Evolutionary conservation across 2,797 vertebrate species (phyloP).

Genomic region (Halcyon badia): DNA sequence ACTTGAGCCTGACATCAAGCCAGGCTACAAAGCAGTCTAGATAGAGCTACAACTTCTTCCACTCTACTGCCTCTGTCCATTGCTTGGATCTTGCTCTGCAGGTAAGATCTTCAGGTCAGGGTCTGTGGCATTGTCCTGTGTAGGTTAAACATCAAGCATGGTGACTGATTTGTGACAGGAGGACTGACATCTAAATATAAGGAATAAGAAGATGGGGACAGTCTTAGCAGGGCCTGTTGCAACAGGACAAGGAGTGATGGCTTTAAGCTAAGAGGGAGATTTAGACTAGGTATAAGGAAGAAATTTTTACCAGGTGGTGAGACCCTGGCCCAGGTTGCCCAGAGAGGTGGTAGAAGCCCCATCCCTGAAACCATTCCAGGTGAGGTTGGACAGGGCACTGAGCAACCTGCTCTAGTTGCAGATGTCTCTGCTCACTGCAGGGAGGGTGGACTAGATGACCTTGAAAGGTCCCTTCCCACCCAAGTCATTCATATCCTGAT

Average conservation of each 20-base stretch:
- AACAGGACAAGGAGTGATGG: too few species aligned
- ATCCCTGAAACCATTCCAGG: too few species aligned
- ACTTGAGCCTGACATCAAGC: neutral
- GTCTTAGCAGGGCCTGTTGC: too few species aligned
- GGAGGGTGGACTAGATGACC: neutral
- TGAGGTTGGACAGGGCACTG: too few species aligned
- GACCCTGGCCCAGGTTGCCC: too few species aligned
- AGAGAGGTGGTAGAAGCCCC: too few species aligned
- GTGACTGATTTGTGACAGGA: neutral
- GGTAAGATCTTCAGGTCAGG: neutral
- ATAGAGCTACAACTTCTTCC: neutral
- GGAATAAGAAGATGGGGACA: neutral
- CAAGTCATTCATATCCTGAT: neutral
- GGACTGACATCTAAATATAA: neutral
- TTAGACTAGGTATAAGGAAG: too few species aligned
- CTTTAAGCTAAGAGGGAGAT: too few species aligned
- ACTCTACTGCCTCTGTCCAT: neutral
- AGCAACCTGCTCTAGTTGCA: too few species aligned
- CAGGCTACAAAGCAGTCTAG: neutral
- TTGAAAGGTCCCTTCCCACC: neutral
- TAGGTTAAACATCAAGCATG: neutral
- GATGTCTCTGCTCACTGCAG: too few species aligned
- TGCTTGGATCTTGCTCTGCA: neutral
- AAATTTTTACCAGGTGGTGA: too few species aligned
- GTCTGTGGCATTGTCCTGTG: fast-evolving